Base-by-base conservation (phyloP, 2,797 vertebrate genomes). In the Hoplostethus atlanticus region DNA sequence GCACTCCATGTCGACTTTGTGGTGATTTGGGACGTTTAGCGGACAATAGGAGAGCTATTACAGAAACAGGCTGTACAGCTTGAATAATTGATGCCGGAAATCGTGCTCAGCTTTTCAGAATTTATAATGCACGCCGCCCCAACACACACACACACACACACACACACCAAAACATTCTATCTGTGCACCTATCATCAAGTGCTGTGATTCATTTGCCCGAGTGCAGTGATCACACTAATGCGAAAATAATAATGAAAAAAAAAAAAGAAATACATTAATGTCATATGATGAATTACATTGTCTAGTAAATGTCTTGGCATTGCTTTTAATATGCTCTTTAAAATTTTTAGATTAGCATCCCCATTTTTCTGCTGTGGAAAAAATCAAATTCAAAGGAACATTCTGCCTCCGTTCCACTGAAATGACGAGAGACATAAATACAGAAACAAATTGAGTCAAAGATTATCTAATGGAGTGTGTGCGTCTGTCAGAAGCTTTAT, bases 11-110 rank as follows among this genome's bases (percentile, higher is more conserved):
- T 86, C 60, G 42, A 64, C 80, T 84, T 65, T 50, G 76, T 77
- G 68, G 79, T 83, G 86, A 89, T 91, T 87, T 86, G 85, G 84
- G 88, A 89, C 77, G 52, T 87, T 90, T 87, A 84, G 80, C 58
- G 77, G 89, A 91, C 91, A 91, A 91, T 86, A 71, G 79, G 78
- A 81, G 84, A 84, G 84, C 71, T 79, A 91, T 93, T 90, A 89
- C 84, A 79, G 84, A 84, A 91, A 91, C 89, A 89, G 89, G 78
- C 87, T 89, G 88, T 89, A 87, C 83, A 79, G 21, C 79, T 82
- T 94, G 84, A 92, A 94, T 94, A 93, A 94, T 92, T 93, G 82
- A 94, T 93, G 89, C 74, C 42, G 75, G 85, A 91, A 89, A 92
- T 92, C 66, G 31, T 79, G 80, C 88, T 87, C 82, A 75, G 86